Conservation (phyloP, 2,797 vertebrate species). For the Tapirus indicus region DNA sequence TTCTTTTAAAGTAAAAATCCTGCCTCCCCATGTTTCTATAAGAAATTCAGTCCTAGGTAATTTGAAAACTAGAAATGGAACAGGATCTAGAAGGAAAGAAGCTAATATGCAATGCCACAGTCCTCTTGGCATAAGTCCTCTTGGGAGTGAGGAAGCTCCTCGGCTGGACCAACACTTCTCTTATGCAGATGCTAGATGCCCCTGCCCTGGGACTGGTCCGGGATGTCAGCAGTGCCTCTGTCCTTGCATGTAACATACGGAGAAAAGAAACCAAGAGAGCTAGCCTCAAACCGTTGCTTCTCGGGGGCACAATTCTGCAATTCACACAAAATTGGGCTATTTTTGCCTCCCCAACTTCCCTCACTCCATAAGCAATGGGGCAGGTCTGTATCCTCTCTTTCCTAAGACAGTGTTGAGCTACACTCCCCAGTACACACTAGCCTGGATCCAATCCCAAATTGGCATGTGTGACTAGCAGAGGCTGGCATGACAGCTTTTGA, state of each 20-base stretch:
- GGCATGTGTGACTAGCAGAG: not conserved
- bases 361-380: not conserved
- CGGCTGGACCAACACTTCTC: not conserved
- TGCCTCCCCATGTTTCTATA: not conserved
- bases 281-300: not conserved
- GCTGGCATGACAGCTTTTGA: not conserved
- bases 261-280: not conserved
- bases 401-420: not conserved
- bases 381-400: not conserved
- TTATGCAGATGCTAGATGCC: not conserved
- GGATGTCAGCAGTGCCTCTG: not conserved
- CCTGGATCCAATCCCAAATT: not conserved
- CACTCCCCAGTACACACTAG: not conserved
- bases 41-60: not conserved
- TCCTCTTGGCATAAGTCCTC: not conserved
- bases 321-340: not conserved
- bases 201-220: not conserved
- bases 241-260: not conserved
- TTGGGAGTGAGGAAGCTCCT: not conserved
- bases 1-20: constrained; percentile 37
- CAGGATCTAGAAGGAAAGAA: not conserved
- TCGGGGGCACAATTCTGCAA: not conserved
- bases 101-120: not conserved
- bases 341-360: not conserved
- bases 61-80: constrained; percentile 42